Base-by-base conservation (phyloP, 2,888 invertebrate species). In the Chrysodeixis includens region DNA sequence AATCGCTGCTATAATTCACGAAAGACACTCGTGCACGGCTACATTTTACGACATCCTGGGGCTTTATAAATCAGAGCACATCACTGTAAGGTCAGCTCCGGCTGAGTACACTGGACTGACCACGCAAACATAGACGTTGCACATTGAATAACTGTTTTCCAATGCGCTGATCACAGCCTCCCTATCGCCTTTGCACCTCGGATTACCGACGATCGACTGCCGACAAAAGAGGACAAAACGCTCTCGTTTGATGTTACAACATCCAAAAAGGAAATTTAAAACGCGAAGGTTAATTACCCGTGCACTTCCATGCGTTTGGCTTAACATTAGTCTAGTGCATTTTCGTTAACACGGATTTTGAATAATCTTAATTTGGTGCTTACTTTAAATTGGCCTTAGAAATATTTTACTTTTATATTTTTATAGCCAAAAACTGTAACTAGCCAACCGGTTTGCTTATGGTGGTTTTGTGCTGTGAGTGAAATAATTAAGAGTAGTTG, bases 401-500 rank as follows among this genome's bases (percentile, higher is more conserved):
- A n/a, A n/a, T n/a, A n/a, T n/a, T n/a, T n/a, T n/a, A n/a, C n/a
- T n/a, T n/a, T n/a, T n/a, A 65, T 52, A 65, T 62, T 26, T 16
- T 7, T n/a, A 30, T 62, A 8, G 49, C 74, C 63, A 69, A 63
- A 53, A 67, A 53, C 66, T 75, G 69, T 60, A 61, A 66, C 62
- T 54, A 66, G 57, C 54, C 59, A 62, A 71, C 64, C 67, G 61
- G 69, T 65, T 74, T 26, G 44, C 22, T 62, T 54, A 54, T 14
- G 60, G 59, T 66, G 63, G 73, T 67, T 75, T 69, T 83, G 78
- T 79, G 83, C 86, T 88, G 84, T 86, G 83, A 89, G 87, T 89
- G 88, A 88, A 91, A 92, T 93, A 93, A 93, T 93, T 93, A 93
- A 92, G 91, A 89, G 88, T 89, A 88, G 86, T 89, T 86, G 86